These are phyloP conservation scores for Gopherus evgoodei DNA, from an alignment of 2,113 vertebrate species.

Conservation along the genomic window DNA sequence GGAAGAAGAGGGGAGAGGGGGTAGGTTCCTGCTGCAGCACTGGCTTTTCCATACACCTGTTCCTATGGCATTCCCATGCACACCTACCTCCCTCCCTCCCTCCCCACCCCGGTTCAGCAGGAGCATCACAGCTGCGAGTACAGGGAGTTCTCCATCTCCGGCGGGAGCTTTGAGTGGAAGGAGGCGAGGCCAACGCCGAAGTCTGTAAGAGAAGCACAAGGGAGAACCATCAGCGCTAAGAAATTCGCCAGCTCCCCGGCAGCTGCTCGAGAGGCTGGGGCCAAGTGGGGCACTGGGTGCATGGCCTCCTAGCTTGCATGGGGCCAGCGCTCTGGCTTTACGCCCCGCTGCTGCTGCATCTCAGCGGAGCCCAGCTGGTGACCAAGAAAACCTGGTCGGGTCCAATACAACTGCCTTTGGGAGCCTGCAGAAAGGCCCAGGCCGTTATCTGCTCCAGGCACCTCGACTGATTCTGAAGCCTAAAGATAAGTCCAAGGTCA, in stretches of 20 bases:
- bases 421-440: background rate
- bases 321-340: background rate
- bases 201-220: constrained; percentile 43
- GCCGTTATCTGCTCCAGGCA: background rate
- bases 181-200: constrained; percentile 62
- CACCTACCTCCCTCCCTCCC: background rate
- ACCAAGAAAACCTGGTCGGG: background rate
- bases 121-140: constrained; percentile 73
- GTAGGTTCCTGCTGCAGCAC: background rate
- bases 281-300: rapidly evolving
- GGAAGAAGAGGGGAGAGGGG: background rate
- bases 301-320: rapidly evolving
- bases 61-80: background rate
- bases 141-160: constrained; percentile 74
- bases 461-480: background rate
- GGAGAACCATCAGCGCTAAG: background rate
- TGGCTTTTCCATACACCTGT: background rate
- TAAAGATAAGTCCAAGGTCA: background rate
- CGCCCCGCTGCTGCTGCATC: no score
- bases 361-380: background rate
- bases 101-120: background rate
- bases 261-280: rapidly evolving
- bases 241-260: rapidly evolving
- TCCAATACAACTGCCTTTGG: background rate
- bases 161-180: constrained; percentile 70